phyloP scores from a whole-genome alignment of 2,113 vertebrate genomes.

The Apteryx mantelli region DNA sequence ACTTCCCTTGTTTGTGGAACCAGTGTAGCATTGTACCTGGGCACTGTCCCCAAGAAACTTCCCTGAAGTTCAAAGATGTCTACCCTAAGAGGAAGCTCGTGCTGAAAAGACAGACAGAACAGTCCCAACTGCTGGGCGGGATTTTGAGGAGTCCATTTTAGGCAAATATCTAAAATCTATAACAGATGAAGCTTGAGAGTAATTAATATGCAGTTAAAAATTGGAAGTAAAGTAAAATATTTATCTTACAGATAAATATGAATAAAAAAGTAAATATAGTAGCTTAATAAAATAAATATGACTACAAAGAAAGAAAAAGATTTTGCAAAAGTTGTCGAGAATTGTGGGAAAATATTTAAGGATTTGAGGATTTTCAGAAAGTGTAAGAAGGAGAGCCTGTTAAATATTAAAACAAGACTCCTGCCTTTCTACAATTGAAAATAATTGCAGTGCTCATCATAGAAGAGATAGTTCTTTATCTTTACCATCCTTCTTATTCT shows the following conservation, averaged over 20 bases:
- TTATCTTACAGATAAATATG: neutral
- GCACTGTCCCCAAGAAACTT: neutral
- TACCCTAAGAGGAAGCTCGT: rapidly evolving
- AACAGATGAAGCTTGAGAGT: neutral
- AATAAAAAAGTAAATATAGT: neutral
- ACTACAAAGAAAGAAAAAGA: neutral
- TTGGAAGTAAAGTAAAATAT: neutral
- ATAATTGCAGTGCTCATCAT: neutral
- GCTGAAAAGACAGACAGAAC: neutral
- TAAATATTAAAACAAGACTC: neutral
- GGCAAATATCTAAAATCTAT: neutral
- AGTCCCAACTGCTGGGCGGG: neutral
- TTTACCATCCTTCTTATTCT: neutral
- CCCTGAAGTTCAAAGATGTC: neutral
- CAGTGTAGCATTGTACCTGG: neutral
- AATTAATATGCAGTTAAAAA: neutral
- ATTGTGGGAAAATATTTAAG: neutral
- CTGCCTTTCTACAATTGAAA: neutral
- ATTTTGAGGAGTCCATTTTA: neutral
- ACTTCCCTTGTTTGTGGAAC: neutral
- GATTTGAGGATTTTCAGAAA: neutral
- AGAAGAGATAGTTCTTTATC: neutral
- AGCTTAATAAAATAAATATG: neutral
- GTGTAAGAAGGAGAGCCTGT: too few relatives aligned
- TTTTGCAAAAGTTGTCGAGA: neutral